Evolutionary conservation across 2,113 vertebrate species (phyloP).

Genomic region (Rhynchomys soricoides): DNA sequence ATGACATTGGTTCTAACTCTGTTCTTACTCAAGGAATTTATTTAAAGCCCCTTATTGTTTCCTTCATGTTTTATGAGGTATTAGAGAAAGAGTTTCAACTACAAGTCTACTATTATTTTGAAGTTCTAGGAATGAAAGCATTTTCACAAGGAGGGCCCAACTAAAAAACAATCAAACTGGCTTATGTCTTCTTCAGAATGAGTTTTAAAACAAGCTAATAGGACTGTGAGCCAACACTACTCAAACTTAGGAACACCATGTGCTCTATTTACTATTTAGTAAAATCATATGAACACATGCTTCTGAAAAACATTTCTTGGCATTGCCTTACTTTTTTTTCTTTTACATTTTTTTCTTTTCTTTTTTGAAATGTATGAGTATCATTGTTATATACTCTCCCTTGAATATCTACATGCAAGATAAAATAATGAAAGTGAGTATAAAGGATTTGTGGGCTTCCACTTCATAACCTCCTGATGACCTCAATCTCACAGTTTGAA

Average conservation of each 20-base stretch:
- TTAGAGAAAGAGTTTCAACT: neutral
- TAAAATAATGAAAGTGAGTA: neutral
- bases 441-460: neutral
- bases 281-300: constrained; percentile 1
- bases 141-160: neutral
- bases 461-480: neutral
- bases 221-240: neutral
- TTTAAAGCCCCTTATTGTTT: neutral
- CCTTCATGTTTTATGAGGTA: neutral
- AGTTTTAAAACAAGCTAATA: neutral
- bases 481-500: neutral
- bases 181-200: neutral
- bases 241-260: neutral
- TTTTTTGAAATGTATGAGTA: neutral
- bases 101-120: neutral
- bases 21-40: neutral
- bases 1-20: neutral
- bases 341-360: neutral
- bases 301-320: neutral
- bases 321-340: neutral
- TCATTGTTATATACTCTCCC: neutral
- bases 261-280: constrained; percentile 29
- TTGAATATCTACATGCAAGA: neutral
- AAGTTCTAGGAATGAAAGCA: neutral
- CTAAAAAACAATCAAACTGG: neutral